phyloP scores from a whole-genome alignment of 2,888 invertebrate species.

The Pimpla rufipes region DNA sequence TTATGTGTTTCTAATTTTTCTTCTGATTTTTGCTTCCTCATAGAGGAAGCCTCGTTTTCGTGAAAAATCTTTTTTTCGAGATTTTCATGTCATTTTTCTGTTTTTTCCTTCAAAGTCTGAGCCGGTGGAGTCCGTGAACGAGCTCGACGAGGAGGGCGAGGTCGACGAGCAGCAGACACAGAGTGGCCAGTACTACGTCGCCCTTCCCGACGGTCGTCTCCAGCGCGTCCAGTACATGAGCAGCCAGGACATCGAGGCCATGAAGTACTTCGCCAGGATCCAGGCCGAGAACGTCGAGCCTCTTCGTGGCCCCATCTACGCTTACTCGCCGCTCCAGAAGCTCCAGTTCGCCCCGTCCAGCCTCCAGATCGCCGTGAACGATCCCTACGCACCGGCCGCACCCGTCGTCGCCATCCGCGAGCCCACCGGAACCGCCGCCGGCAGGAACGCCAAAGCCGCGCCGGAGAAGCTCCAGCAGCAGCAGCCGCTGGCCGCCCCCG shows the following conservation, averaged over 20 bases:
- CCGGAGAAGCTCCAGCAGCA: slow-evolving; percentile 75
- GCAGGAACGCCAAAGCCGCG: slow-evolving; percentile 51
- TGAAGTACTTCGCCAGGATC: slow-evolving; percentile 89
- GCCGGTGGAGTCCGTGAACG: slow-evolving; percentile 80
- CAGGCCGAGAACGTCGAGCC: slow-evolving; percentile 89
- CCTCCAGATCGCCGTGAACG: slow-evolving; percentile 70
- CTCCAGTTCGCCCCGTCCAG: slow-evolving; percentile 78
- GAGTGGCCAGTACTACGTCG: slow-evolving; percentile 88
- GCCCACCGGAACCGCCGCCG: slow-evolving; percentile 5
- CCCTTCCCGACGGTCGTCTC: slow-evolving; percentile 88
- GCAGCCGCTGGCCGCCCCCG: slow-evolving; percentile 79
- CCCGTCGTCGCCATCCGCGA: slow-evolving; percentile 63
- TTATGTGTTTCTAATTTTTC: too few species aligned
- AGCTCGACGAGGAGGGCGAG: slow-evolving; percentile 81
- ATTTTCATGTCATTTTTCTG: too few species aligned
- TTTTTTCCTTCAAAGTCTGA: slow-evolving; percentile 73
- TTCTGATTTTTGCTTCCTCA: too few species aligned
- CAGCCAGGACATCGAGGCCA: slow-evolving; percentile 86
- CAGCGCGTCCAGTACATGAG: slow-evolving; percentile 89
- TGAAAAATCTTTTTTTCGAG: too few species aligned
- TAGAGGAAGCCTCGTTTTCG: too few species aligned
- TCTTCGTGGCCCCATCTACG: slow-evolving; percentile 88
- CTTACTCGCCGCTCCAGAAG: slow-evolving; percentile 83
- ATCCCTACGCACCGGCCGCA: slow-evolving; percentile 65
- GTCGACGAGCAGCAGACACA: slow-evolving; percentile 79